Base-by-base conservation (phyloP, 1,140 invertebrate species). In the Limonius californicus region DNA sequence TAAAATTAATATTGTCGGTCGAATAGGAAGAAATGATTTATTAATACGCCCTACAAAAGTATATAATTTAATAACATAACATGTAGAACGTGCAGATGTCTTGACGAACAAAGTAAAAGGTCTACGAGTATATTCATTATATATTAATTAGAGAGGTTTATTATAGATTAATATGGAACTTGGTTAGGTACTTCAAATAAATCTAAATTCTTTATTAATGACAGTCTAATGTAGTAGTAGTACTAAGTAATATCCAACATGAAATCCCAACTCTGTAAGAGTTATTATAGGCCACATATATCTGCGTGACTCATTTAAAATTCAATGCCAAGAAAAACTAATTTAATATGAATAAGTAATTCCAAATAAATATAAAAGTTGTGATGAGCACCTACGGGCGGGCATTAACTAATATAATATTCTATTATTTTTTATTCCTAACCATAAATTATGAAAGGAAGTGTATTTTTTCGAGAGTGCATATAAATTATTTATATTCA, bases 301-400 rank as follows among this genome's bases (percentile, higher is more conserved):
- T 71, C 70, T 72, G 68, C 68, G 67, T 71, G 71, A 70, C 66
- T 70, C 66, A 70, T 73, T 71, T 71, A 68, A 71, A 73, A 73
- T 73, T 73, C 72, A 68, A 73, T 66, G 67, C 64, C 64, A 69
- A 73, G 71, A 73, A 73, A 72, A 73, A 72, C 72, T 73, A 73
- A 73, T 73, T 72, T 73, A 73, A 73, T 72, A 72, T 73, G 70
- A 73, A 73, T 73, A 72, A 73, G 72, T 73, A 70, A 73, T 73
- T 68, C 65, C 60, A 65, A 71, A 73, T 73, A 73, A 73, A 73
- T 73, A 72, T 72, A 70, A 73, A 72, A 73, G 69, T 61, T 65
- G 65, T 63, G 66, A 65, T 65, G 70, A 62, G 62, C 63, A 39
- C 59, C 55, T 35, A 58, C 63, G 69, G 42, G 62, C 63, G 68